These are phyloP conservation scores for Mactromeris polynyma DNA, from an alignment of 2,888 invertebrate species.

Conservation along the genomic window DNA sequence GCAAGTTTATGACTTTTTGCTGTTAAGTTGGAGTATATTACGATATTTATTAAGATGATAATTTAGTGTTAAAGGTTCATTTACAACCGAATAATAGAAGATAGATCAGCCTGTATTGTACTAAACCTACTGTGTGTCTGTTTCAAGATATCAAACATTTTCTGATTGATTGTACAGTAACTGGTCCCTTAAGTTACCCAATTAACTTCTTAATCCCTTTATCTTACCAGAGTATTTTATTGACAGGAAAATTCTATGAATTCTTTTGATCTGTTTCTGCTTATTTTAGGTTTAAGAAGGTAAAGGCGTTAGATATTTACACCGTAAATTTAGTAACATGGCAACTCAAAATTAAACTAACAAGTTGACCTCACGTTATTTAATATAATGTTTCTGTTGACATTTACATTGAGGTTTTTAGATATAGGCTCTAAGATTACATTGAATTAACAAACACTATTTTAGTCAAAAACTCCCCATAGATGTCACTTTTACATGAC, in stretches of 20 bases:
- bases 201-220: not conserved
- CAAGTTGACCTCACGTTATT: not conserved
- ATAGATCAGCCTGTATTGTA: not conserved
- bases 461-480: not conserved
- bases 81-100: not conserved
- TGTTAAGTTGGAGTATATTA: not conserved
- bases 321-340: not conserved
- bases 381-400: not conserved
- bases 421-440: not conserved
- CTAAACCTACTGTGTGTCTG: not conserved
- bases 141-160: not conserved
- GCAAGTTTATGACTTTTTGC: not conserved
- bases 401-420: not conserved
- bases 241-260: not conserved
- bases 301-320: not conserved
- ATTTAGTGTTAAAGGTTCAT: not conserved
- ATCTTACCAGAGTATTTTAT: not conserved
- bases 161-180: not conserved
- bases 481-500: not conserved
- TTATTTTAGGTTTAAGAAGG: not conserved
- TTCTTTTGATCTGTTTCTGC: not conserved
- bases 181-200: not conserved
- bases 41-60: not conserved
- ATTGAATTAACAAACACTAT: conserved; percentile 3
- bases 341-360: not conserved